Evolutionary conservation across 2,113 vertebrate species (phyloP).

Genomic region (Camelus dromedarius): DNA sequence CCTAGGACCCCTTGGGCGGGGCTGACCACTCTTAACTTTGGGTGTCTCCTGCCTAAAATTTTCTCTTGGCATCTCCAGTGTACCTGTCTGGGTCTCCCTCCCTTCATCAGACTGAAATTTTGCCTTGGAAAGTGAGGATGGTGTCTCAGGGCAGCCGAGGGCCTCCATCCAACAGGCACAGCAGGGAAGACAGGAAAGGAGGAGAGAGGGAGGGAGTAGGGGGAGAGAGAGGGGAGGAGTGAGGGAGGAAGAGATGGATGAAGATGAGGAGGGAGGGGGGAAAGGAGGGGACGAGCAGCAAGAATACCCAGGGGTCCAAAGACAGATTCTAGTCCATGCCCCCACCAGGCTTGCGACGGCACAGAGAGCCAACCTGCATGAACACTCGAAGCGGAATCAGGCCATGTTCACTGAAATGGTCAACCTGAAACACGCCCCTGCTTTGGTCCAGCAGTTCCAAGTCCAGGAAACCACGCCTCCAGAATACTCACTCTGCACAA

Average conservation of each 20-base stretch:
- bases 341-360: neutral
- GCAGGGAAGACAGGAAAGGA: neutral
- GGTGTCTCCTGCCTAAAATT: neutral
- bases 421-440: neutral
- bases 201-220: neutral
- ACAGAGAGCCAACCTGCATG: fast-evolving
- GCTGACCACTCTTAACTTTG: no score
- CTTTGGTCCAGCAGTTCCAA: neutral
- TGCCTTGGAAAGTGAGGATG: neutral
- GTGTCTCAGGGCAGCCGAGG: neutral
- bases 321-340: neutral
- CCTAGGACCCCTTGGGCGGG: neutral
- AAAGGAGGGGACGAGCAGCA: neutral
- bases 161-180: fast-evolving
- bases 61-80: neutral
- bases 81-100: neutral
- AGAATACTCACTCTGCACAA: fast-evolving
- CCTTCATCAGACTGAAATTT: neutral
- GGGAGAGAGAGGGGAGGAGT: neutral
- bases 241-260: no score
- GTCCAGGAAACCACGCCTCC: neutral
- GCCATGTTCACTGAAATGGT: fast-evolving
- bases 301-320: neutral
- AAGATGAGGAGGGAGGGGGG: fast-evolving
- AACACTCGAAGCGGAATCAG: neutral